Evolutionary conservation across 2,797 vertebrate species (phyloP), one percentile per base, ranked within the genome.

Genomic region (Chrysolophus pictus): DNA sequence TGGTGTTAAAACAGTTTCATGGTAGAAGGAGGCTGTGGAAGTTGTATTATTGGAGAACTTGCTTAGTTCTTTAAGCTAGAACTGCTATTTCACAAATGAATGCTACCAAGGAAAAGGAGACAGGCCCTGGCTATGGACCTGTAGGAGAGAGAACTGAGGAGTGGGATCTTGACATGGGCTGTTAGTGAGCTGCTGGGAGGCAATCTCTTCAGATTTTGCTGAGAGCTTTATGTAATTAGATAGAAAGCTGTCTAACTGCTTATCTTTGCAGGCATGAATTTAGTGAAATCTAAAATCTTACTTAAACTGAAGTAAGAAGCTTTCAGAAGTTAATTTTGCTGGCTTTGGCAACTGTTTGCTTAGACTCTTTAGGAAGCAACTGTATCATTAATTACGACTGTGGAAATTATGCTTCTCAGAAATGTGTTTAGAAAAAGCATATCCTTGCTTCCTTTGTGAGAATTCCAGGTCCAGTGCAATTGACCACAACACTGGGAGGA

Each of bases 321-420:
- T 95, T 94, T 92, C 47, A 56, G 87, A 78, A 91, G 91, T 84
- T 86, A 92, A 85, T 92, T 95, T 94, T 91, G 28, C 73, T 70
- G 51, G 78, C 60, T 73, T 59, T 84, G 75, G 28, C 24, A 83
- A 79, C 62, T 94, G 0, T 87, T 93, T 88, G 10, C 62, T 90
- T 69, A 51, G 39, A 10, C 23, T 22, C 11, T 77, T 67, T 2
- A 60, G 10, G 51, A 22, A 47, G 19, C 24, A 49, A 16, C 75
- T 81, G 4, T 53, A 6, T 17, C 63, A 12, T 55, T 73, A 41
- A 59, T 84, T 39, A 41, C 56, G 21, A 39, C 29, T 18, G 26
- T 23, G 81, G 13, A 75, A 67, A 46, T 83, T 73, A 33, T 22
- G 31, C 7, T 63, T 31, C 9, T n/a, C n/a, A 33, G 35, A 69